Evolutionary conservation across 2,113 vertebrate genomes (phyloP), one percentile per base, ranked within the genome.

Genomic region (Oryzias woworae): DNA sequence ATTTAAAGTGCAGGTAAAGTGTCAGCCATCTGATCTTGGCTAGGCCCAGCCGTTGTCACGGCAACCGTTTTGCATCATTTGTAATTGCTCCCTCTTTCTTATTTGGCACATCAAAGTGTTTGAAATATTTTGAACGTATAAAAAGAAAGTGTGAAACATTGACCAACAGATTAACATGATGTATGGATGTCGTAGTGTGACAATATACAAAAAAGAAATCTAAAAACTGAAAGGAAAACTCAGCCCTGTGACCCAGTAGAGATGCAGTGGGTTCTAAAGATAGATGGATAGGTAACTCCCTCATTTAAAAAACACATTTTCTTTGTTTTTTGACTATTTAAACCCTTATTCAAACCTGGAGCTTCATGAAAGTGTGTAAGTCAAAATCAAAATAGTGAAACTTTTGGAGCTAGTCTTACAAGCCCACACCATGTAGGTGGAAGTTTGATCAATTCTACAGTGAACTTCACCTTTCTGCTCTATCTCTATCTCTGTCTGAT

Each of bases 11-110:
- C 74, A 84, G 80, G 83, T 84, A 78, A 83, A 74, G 64, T 82
- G 75, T 74, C 45, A 14, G 53, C 72, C 59, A 42, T 64, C 69
- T 69, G 80, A 72, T 77, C 62, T 3, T n/a, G 58, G 71, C 36
- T n/a, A 50, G 22, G 50, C 80, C 57, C 75, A 58, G 48, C 68
- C 57, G 88, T 85, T 90, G 86, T 85, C 87, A 91, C 90, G 91
- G 80, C 87, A 90, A 91, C 89, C 18, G 20, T 71, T 76, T 53
- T 52, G 48, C 80, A 68, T 83, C 71, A 26, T 58, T 56, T 62
- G 23, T 86, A 80, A 83, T 83, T 78, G 72, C 55, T 42, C 31
- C 14, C 18, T 58, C 41, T 52, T 62, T 23, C 43, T 65, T 49
- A 71, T 59, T 51, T 52, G 43, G 18, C 17, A 52, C 46, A 58